Conservation (phyloP, 2,888 invertebrate genomes). For the Metacarcinus magister region DNA sequence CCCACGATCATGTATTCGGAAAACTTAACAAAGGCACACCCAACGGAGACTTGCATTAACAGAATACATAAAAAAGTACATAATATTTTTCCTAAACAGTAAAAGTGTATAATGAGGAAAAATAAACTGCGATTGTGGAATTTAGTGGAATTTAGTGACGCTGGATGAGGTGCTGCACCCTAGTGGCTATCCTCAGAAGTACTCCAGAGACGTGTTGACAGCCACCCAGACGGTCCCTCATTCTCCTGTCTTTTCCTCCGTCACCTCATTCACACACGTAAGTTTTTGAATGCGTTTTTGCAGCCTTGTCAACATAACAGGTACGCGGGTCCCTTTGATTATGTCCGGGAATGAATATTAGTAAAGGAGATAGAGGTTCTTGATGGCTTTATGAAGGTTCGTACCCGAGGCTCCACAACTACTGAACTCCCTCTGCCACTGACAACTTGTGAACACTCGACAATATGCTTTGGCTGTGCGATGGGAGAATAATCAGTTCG, state of each 20-base stretch:
- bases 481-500: background rate
- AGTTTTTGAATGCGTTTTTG: background rate
- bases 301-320: background rate
- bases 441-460: conserved; percentile 15
- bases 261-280: background rate
- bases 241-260: background rate
- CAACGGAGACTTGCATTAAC: too few species aligned
- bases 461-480: background rate
- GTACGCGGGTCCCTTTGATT: background rate
- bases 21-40: too few species aligned
- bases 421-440: background rate
- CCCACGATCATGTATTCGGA: background rate
- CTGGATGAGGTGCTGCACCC: background rate
- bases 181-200: background rate
- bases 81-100: background rate
- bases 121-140: background rate
- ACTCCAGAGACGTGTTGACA: background rate
- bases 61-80: background rate
- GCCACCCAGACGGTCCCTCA: background rate
- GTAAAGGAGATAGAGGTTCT: background rate
- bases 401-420: background rate
- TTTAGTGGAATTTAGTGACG: background rate
- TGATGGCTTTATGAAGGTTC: background rate
- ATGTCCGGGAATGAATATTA: background rate
- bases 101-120: background rate